Conservation (phyloP, 2,113 vertebrate genomes). For the Hyperopisus bebe region DNA sequence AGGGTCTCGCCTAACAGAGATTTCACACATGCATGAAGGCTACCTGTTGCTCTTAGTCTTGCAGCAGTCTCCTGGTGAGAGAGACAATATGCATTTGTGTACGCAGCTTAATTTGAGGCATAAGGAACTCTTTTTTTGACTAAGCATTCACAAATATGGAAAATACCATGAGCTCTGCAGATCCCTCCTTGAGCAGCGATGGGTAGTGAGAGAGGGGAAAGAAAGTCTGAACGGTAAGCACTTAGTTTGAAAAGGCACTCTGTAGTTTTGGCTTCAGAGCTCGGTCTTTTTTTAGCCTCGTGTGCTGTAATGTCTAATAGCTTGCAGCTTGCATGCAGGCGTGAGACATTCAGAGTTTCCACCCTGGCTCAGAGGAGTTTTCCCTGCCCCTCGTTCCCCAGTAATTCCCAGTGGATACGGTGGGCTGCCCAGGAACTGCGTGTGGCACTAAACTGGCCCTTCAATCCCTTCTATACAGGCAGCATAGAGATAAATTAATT, state of each 20-base stretch:
- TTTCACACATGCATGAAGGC: background rate
- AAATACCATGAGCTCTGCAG: background rate
- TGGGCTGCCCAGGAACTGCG: background rate
- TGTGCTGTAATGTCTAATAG: slow-evolving; percentile 41
- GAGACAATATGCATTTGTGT: background rate
- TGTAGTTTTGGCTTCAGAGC: slow-evolving; percentile 32
- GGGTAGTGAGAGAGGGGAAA: background rate
- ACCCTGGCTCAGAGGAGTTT: background rate
- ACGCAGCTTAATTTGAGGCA: background rate
- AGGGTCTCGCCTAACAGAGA: background rate
- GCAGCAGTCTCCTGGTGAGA: background rate
- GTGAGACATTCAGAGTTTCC: slow-evolving; percentile 21
- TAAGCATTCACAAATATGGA: slow-evolving; percentile 1
- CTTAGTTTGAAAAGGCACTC: slow-evolving; percentile 21
- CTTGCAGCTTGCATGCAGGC: slow-evolving; percentile 18
- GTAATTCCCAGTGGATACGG: background rate
- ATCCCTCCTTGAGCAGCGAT: background rate
- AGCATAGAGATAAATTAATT: background rate
- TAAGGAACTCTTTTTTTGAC: background rate
- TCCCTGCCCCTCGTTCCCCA: slow-evolving; percentile 3
- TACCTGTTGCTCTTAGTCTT: background rate
- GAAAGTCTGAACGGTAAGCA: background rate
- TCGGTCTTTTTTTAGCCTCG: slow-evolving; percentile 44
- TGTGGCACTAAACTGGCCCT: background rate
- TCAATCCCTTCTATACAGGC: background rate